phyloP scores from a whole-genome alignment of 2,888 invertebrate species.

The Phengaris arion region DNA sequence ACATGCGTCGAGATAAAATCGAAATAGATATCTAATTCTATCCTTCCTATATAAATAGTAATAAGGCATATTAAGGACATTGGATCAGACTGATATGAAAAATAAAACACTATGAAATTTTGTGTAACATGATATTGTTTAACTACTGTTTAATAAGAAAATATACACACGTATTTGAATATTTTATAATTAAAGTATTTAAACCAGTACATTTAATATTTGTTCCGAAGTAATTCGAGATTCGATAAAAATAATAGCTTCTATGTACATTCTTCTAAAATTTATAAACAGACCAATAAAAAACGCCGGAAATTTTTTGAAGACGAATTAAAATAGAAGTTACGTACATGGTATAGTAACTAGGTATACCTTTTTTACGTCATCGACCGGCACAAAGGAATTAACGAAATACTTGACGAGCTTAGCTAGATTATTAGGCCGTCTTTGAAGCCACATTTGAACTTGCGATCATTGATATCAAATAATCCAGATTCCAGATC shows the following conservation, averaged over 20 bases:
- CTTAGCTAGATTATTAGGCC: too few relatives aligned
- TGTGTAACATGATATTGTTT: not conserved
- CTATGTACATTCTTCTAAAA: too few relatives aligned
- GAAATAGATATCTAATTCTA: conserved; percentile 55
- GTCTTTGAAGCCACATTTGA: not conserved
- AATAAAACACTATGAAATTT: not conserved
- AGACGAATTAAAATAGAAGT: too few relatives aligned
- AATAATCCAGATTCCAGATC: too few relatives aligned
- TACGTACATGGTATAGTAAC: too few relatives aligned
- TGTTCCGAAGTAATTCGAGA: not conserved
- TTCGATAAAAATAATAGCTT: not conserved
- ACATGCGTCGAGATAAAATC: conserved; percentile 62
- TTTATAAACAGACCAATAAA: too few relatives aligned
- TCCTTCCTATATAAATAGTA: conserved; percentile 52
- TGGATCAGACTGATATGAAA: conserved; percentile 51
- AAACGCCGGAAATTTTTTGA: too few relatives aligned
- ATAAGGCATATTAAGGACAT: conserved; percentile 55
- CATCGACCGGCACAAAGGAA: too few relatives aligned
- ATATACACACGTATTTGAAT: not conserved
- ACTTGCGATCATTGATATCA: not conserved
- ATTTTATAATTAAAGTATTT: not conserved
- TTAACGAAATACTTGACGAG: too few relatives aligned
- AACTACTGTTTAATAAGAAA: not conserved
- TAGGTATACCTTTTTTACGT: too few relatives aligned
- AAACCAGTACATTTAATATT: not conserved